These are phyloP conservation scores for Meloidogyne chitwoodi DNA, from an alignment of 1,140 invertebrate species.

Conservation along the genomic window DNA sequence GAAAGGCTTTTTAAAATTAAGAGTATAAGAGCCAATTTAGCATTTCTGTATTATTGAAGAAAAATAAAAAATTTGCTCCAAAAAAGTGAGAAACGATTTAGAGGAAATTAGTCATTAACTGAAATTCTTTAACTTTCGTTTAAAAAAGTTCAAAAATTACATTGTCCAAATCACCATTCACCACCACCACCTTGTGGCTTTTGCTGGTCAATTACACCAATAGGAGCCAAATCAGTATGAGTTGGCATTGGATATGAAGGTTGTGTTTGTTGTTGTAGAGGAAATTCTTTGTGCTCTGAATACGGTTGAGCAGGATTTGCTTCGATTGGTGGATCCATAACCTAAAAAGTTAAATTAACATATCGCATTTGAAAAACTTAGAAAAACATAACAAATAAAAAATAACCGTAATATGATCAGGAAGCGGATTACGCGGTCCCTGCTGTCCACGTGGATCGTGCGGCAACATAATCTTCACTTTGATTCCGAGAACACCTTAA, in stretches of 20 bases:
- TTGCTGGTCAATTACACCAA: neutral
- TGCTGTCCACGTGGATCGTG: slow-evolving; percentile 93
- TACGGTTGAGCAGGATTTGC: slow-evolving; percentile 45
- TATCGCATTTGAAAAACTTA: no score
- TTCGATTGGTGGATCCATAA: slow-evolving; percentile 51
- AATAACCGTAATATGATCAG: slow-evolving; percentile 78
- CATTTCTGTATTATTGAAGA: no score
- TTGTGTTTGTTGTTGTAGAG: neutral
- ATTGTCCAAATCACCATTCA: neutral
- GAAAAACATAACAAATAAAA: slow-evolving; percentile 70
- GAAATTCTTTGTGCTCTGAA: slow-evolving; percentile 48
- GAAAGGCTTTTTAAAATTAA: no score
- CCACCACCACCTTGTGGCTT: neutral
- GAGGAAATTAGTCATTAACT: no score
- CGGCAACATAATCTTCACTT: slow-evolving; percentile 99
- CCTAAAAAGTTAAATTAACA: slow-evolving; percentile 27
- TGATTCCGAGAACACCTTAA: slow-evolving; percentile 75
- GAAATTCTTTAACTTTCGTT: no score
- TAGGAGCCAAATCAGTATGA: neutral
- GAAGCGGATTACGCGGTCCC: slow-evolving; percentile 90
- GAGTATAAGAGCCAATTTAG: no score
- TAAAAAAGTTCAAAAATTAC: neutral
- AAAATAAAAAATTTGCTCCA: no score
- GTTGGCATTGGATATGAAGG: neutral
- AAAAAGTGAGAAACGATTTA: no score